Percentiles rank a stretch among this genome's conserved stretches.
Conservation (phyloP, 1,140 invertebrate species). For the Ridgeia piscesae region DNA sequence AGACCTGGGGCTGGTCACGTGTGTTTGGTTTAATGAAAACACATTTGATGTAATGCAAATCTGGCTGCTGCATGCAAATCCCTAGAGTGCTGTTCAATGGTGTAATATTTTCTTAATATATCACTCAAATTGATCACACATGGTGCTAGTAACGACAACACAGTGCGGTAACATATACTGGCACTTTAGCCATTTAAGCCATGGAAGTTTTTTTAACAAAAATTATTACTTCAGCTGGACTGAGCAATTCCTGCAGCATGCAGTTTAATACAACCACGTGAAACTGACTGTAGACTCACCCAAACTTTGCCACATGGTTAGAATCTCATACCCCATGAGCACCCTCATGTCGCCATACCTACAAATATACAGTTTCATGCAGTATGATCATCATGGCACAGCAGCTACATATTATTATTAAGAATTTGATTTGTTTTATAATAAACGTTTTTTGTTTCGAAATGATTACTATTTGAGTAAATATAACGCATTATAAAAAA, state of each 20-base stretch:
- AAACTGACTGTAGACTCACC: constrained; percentile 33
- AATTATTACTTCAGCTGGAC: background rate
- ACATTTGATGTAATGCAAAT: too few species aligned
- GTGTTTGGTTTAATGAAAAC: too few species aligned
- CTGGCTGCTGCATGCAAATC: too few species aligned
- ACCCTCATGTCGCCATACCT: constrained; percentile 55
- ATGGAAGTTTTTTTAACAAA: too few species aligned
- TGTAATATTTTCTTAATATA: too few species aligned
- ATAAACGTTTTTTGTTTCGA: background rate
- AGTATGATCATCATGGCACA: background rate
- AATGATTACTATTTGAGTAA: background rate
- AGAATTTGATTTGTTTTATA: background rate
- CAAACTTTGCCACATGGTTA: constrained; percentile 48
- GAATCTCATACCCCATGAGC: constrained; percentile 48
- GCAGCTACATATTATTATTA: background rate
- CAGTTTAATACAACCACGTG: background rate
- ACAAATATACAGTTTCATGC: constrained; percentile 14
- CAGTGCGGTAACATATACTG: too few species aligned
- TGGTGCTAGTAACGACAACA: too few species aligned
- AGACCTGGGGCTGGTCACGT: too few species aligned
- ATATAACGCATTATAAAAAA: too few species aligned
- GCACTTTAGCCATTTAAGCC: too few species aligned
- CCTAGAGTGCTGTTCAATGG: too few species aligned
- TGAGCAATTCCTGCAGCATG: background rate
- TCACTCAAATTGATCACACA: too few species aligned